Conservation (phyloP, 2,888 invertebrate species). For the Ametastegia equiseti region DNA sequence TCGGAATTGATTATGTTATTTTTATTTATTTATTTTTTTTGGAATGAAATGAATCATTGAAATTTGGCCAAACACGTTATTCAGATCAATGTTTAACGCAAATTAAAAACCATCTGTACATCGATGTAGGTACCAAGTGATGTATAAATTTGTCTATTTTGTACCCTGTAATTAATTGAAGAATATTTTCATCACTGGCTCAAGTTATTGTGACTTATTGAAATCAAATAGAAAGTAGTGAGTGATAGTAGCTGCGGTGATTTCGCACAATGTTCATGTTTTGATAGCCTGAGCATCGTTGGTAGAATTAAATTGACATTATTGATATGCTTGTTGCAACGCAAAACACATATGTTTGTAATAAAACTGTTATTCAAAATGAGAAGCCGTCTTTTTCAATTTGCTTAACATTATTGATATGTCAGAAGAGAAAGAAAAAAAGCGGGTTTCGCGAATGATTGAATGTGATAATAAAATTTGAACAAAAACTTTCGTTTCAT, state of each 20-base stretch:
- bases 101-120: not conserved
- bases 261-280: slow-evolving; percentile 33
- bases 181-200: not conserved
- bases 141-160: not conserved
- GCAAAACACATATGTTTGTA: slow-evolving; percentile 6
- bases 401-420: slow-evolving; percentile 4
- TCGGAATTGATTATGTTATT: no score
- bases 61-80: not conserved
- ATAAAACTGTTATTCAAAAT: slow-evolving; percentile 10
- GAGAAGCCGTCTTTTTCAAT: not conserved
- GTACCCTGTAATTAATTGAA: not conserved
- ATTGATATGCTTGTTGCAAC: slow-evolving; percentile 25
- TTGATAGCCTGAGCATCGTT: not conserved
- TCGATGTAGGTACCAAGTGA: not conserved
- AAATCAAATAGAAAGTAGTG: not conserved
- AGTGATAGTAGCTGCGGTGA: not conserved
- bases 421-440: no score
- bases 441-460: not conserved
- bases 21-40: no score
- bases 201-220: not conserved
- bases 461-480: not conserved
- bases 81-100: not conserved
- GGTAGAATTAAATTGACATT: not conserved
- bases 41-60: no score
- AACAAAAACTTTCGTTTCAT: not conserved